Evolutionary conservation across 1,140 invertebrate genomes (phyloP), one percentile per base, ranked within the genome.

Genomic region (Drosophila trapezifrons): DNA sequence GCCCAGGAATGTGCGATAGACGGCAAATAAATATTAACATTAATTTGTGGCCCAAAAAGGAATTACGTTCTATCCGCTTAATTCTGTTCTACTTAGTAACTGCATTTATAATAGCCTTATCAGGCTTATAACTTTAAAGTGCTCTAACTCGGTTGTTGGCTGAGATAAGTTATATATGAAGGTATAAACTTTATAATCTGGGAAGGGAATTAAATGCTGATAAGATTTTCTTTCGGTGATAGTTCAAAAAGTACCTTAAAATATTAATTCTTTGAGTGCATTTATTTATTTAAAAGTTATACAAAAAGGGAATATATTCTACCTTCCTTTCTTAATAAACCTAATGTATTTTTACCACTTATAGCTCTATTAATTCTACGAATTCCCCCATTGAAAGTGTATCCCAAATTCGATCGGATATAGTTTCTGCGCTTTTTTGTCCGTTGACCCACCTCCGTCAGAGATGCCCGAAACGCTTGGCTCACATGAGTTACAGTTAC

Each of bases 401-500:
- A 47, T 18, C 2, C n/a, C 10, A 20, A n/a, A 32, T 37, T 70
- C 66, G 66, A 3, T 27, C 3, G 2, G 0, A 4, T 15, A 27
- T 17, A 17, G 0, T 3, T 6, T n/a, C n/a, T n/a, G n/a, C n/a
- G n/a, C n/a, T 29, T 15, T 20, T 9, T 22, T 9, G 29, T 4
- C 29, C 29, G 29, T 18, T 56, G 45, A 74, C 69, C 69, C 49
- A 63, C 47, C 59, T 64, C 15, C 10, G 17, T 59, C 15, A 1
- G 22, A 38, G 59, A 62, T 62, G 32, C 32, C 9, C 17, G 18
- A 1, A 35, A 37, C 20, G 20, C 20, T 55, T 20, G 29, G 18
- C 43, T 32, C 45, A 65, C 38, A 43, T 57, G 52, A 75, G 59
- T 38, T 75, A 65, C 51, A 74, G 25, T 55, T 54, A 8, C 22